A percentile compares a stretch with the other conserved stretches of the same genome.
Conservation (phyloP, 1,140 invertebrate species). For the Arctopsyche grandis region DNA sequence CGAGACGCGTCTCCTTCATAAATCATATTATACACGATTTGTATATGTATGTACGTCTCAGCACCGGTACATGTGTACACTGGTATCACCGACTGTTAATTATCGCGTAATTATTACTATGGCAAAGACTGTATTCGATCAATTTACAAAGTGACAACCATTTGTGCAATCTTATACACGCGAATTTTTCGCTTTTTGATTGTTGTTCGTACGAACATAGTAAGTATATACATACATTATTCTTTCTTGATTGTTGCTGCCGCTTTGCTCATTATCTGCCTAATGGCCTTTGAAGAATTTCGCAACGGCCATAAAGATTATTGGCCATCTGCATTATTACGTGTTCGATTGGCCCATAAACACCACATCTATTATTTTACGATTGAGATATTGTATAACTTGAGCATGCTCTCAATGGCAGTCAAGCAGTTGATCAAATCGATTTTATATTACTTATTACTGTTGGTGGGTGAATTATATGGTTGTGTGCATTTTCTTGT, state of each 20-base stretch:
- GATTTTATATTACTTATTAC: too few species aligned
- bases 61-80: not conserved
- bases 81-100: not conserved
- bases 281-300: not conserved
- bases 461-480: too few species aligned
- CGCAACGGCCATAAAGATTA: conserved; percentile 9
- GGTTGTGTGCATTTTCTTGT: too few species aligned
- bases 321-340: not conserved
- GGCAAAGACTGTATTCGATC: not conserved
- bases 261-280: conserved; percentile 1
- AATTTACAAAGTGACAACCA: not conserved
- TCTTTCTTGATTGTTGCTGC: not conserved
- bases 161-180: not conserved
- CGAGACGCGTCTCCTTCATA: not conserved
- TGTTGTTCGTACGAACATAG: not conserved
- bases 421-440: too few species aligned
- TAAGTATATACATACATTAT: too few species aligned
- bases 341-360: not conserved
- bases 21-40: not conserved
- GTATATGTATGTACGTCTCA: not conserved
- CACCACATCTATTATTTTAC: not conserved
- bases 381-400: not conserved
- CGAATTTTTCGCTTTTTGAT: not conserved
- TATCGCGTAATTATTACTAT: not conserved
- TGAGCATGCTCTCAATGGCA: too few species aligned